Conservation (phyloP, 2,888 invertebrate species). For the Scrobipalpa costella region DNA sequence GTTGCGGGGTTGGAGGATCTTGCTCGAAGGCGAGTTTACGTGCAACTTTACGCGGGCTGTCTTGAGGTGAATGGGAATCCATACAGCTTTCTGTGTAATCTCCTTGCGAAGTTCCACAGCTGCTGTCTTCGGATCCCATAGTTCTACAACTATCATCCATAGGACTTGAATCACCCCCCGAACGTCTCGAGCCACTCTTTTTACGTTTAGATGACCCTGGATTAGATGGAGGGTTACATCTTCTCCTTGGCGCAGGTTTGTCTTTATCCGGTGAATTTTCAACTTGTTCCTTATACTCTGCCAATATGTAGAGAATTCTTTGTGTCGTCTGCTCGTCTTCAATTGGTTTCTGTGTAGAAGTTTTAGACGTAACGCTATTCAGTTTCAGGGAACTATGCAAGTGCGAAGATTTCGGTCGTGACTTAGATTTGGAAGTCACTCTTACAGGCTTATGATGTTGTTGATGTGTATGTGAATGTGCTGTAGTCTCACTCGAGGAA, state of each 20-base stretch:
- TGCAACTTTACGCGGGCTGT: conserved; percentile 72
- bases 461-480: conserved; percentile 27
- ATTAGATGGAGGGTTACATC: conserved; percentile 87
- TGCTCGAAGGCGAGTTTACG: conserved; percentile 73
- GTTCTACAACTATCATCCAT: conserved; percentile 85
- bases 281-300: conserved; percentile 90
- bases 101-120: conserved; percentile 84
- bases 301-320: conserved; percentile 88
- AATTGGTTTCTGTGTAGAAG: conserved; percentile 84
- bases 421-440: conserved; percentile 69
- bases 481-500: conserved; percentile 46
- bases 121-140: conserved; percentile 89
- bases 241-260: conserved; percentile 88
- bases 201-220: conserved; percentile 86
- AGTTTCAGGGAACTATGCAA: conserved; percentile 82
- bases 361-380: conserved; percentile 82
- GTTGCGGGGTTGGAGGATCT: conserved; percentile 67
- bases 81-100: conserved; percentile 74
- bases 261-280: conserved; percentile 91
- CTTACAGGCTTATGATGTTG: conserved; percentile 50
- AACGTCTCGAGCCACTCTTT: conserved; percentile 83
- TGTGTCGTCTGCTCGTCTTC: conserved; percentile 92
- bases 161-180: conserved; percentile 81
- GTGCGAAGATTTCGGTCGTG: conserved; percentile 80
- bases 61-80: conserved; percentile 81